Conservation (phyloP, 1,140 invertebrate genomes). For the Micrasema longulum region DNA sequence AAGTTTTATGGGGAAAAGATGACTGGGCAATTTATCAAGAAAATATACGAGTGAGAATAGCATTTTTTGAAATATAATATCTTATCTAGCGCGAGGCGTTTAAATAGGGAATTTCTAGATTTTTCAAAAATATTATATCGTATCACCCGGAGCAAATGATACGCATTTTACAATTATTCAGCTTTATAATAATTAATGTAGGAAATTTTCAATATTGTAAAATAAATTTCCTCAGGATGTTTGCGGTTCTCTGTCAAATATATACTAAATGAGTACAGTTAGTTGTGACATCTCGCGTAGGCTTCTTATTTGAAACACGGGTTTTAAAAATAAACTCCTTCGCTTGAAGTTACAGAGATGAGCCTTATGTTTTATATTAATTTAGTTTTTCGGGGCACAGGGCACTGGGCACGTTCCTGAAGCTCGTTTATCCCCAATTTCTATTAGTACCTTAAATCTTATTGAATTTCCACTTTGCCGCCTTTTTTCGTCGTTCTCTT, state of each 20-base stretch:
- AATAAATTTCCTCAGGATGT: too few relatives aligned
- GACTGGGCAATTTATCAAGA: constrained; percentile 49
- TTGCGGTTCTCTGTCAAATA: too few relatives aligned
- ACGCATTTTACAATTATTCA: too few relatives aligned
- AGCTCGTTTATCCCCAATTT: constrained; percentile 54
- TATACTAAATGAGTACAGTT: too few relatives aligned
- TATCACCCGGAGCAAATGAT: too few relatives aligned
- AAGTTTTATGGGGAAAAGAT: constrained; percentile 46
- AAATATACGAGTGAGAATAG: constrained; percentile 33
- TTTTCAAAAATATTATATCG: too few relatives aligned
- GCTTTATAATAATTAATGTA: too few relatives aligned
- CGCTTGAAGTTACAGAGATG: constrained; percentile 15
- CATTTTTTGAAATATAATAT: constrained; percentile 41
- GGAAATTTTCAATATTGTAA: too few relatives aligned
- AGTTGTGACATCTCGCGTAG: neutral
- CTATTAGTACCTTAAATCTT: constrained; percentile 55
- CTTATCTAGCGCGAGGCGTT: constrained; percentile 7
- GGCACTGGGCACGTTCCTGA: constrained; percentile 48
- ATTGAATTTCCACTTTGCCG: constrained; percentile 55
- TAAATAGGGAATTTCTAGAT: neutral
- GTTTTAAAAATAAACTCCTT: neutral
- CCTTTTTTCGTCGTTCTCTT: constrained; percentile 40
- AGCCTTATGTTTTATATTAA: constrained; percentile 47
- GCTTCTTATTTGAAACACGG: neutral
- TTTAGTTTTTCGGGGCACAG: constrained; percentile 48